Base-by-base conservation (phyloP, 1,140 invertebrate species). In the Melitaea cinxia region DNA sequence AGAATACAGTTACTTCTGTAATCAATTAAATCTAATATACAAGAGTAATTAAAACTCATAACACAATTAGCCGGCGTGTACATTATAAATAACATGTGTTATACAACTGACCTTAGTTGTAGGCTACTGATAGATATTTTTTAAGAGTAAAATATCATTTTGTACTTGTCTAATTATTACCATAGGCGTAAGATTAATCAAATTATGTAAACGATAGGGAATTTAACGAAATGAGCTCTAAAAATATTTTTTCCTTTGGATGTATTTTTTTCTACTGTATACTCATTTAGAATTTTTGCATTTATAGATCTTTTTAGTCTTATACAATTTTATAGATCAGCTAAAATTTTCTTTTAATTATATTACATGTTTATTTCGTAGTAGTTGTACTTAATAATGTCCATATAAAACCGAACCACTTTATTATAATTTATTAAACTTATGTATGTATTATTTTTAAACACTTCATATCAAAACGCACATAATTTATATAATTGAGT, bases 121-220 rank as follows among this genome's bases (percentile, higher is more conserved):
- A 90, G 85, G 80, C 68, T 88, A 90, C 75, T 82, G 79, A 83
- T 85, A 84, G 78, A 83, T 83, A 85, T 81, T 83, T 78, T 88
- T 83, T 88, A 88, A 88, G 83, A 75, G 77, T 80, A 78, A 86
- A 84, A 86, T 88, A 90, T 90, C 85, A 88, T 90, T 90, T 90
- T 90, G 85, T 90, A 90, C 88, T 90, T 90, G 85, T 88, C 83
- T 90, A 87, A 83, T 82, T 84, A 89, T 88, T 88, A 90, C 85
- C 85, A 87, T 90, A 90, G 85, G 50, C 67, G 35, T 90, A 88
- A 88, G 88, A 73, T 86, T 88, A 88, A 90, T 66, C 85, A 88
- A 87, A 78, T 78, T 77, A 75, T 86, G 77, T 87, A 80, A 85
- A 85, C 70, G 75, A 83, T 82, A 86, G 75, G 81, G 72, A 82